Evolutionary conservation across 1,140 invertebrate species (phyloP), one percentile per base, ranked within the genome.

Genomic region (Yoshiicerus persimilis): DNA sequence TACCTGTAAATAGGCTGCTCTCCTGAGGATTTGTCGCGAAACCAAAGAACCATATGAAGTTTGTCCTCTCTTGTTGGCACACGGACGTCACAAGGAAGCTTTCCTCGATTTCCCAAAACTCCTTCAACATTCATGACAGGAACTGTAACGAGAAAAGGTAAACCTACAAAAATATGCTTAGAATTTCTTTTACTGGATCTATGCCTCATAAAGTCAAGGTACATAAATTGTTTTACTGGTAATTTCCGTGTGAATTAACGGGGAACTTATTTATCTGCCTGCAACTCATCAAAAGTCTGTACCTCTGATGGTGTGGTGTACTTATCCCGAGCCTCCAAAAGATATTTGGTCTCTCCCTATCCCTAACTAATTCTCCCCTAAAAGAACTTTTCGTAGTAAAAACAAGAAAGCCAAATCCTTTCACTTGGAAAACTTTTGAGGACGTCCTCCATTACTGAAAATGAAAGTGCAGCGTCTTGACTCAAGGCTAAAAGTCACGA

Each of bases 21-120:
- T 84, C 96, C 95, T 2, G 83, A 56, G 38, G 91, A 90, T 62
- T 95, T 94, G 92, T 96, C 96, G 92, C 96, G 96, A 92, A 97
- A 97, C 96, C 96, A 97, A 8, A 97, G 94, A 83, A 97, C 96
- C 95, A 97, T 97, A 85, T 96, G 96, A 66, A 97, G 95, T 87
- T 95, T 94, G 92, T 97, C 96, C 91, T 96, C 95, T 62, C 94
- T 93, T 88, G 96, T 95, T 88, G 95, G 93, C 2, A 96, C 95
- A 89, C 95, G 95, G 89, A 97, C 96, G 92, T 97, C 96, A 92
- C 96, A 97, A 8, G 96, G 96, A 75, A 97, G 93, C 88, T 94
- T 94, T 6, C 95, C 95, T 91, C 95, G 96, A 92, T 95, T 95
- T 11, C 95, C 95, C 84, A 96, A 93, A 10, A 97, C 96, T 39